Base-by-base conservation (phyloP, 2,888 invertebrate species). In the Dryobotodes eremita region DNA sequence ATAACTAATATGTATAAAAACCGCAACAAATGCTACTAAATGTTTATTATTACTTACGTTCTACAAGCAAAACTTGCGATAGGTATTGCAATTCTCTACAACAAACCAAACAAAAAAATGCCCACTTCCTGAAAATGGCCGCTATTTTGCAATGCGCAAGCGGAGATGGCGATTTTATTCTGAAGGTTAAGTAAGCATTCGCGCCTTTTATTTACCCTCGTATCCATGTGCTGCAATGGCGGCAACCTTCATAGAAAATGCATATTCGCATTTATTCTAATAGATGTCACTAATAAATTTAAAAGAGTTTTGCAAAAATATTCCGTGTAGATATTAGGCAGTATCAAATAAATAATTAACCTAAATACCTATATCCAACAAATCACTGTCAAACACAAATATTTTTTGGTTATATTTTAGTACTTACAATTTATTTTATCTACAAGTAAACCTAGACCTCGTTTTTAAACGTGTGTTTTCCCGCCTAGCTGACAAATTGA, bases 161-260 rank as follows among this genome's bases (percentile, higher is more conserved):
- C 80, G 74, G 77, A 83, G 61, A 69, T 75, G 76, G 68, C 48
- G 64, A 66, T 62, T 26, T 53, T 80, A 57, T 26, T 74, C 59
- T 77, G 77, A 83, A 86, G 83, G 87, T 86, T 75, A 80, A 36
- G 48, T 61, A 68, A 64, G 17, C 53, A 71, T 84, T 76, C 31
- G 55, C 46, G 42, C 55, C 62, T 84, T 78, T 75, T 78, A 84
- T 81, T 76, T 75, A 69, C 75, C 53, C 53, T 73, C 42, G 57
- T 75, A 77, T 48, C 2, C 62, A 72, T 55, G 57, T 65, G 53
- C 48, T 75, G 53, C n/a, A 53, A 57, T 71, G 62, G 62, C 13
- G 23, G 20, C 31, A 36, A 7, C 23, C 26, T 68, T 36, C 23
- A 26, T 64, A 26, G 8, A 75, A 57, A 64, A 48, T 69, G 23